These are phyloP conservation scores for Ennomos erosarius DNA, from an alignment of 2,888 invertebrate species.

Conservation along the genomic window DNA sequence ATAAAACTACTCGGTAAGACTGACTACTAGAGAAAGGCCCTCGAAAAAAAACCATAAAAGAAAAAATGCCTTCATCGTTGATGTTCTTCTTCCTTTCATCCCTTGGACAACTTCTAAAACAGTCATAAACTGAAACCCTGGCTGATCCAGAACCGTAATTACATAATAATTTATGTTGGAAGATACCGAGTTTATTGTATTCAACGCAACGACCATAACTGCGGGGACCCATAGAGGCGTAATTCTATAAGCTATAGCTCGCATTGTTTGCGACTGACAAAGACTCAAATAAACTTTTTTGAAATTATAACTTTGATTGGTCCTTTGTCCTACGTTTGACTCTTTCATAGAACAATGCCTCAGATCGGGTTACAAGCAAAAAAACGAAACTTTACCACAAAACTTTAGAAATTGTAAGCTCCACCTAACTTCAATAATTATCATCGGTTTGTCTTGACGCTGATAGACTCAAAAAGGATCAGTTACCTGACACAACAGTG, in stretches of 20 bases:
- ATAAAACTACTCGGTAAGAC: too few species aligned
- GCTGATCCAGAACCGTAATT: slow-evolving; percentile 42
- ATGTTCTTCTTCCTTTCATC: too few species aligned
- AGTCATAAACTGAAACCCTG: slow-evolving; percentile 38
- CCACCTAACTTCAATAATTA: too few species aligned
- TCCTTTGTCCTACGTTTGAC: slow-evolving; percentile 12
- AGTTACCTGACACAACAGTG: too few species aligned
- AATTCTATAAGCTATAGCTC: too few species aligned
- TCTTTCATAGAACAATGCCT: slow-evolving; percentile 3
- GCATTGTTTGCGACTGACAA: slow-evolving; percentile 5
- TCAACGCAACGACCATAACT: slow-evolving; percentile 21
- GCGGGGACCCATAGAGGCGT: slow-evolving; percentile 17
- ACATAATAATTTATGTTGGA: slow-evolving; percentile 39
- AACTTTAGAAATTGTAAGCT: not conserved
- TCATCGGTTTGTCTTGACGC: too few species aligned
- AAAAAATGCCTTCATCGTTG: too few species aligned
- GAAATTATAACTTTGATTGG: slow-evolving; percentile 16
- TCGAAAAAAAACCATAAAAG: too few species aligned
- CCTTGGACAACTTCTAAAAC: slow-evolving; percentile 10
- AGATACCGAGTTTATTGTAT: slow-evolving; percentile 38
- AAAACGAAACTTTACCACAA: not conserved
- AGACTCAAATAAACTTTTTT: slow-evolving; percentile 12
- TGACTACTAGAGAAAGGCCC: too few species aligned
- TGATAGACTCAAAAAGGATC: too few species aligned
- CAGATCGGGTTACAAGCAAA: slow-evolving; percentile 15